phyloP scores from a whole-genome alignment of 2,797 vertebrate genomes.

The Yasuhikotakia modesta region DNA sequence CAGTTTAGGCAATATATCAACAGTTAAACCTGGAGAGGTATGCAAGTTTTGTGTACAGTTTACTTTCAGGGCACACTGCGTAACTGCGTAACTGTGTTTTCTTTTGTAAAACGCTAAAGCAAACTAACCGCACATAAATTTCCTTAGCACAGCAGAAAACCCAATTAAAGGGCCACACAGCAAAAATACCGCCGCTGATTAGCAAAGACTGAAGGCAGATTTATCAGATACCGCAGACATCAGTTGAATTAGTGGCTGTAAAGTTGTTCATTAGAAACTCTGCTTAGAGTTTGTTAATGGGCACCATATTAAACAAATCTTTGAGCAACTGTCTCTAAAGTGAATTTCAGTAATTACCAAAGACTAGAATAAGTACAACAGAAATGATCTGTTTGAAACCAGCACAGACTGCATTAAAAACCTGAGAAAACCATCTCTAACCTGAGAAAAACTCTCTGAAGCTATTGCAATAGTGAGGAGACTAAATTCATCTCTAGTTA shows the following conservation, averaged over 20 bases:
- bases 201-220: constrained; percentile 46
- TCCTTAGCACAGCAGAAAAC: constrained; percentile 24
- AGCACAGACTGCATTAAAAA: constrained; percentile 43
- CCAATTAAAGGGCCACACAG: constrained; percentile 40
- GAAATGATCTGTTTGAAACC: constrained; percentile 58
- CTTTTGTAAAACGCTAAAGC: neutral
- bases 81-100: too few relatives aligned
- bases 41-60: neutral
- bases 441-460: constrained; percentile 37
- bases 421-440: constrained; percentile 49
- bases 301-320: constrained; percentile 58
- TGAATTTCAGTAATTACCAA: constrained; percentile 58
- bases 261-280: constrained; percentile 60
- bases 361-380: constrained; percentile 58
- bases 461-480: constrained; percentile 54
- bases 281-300: constrained; percentile 58
- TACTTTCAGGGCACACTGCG: neutral
- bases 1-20: too few relatives aligned
- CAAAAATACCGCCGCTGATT: constrained; percentile 54
- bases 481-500: constrained; percentile 33
- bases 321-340: constrained; percentile 53
- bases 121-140: constrained; percentile 14
- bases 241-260: constrained; percentile 54
- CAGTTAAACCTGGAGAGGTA: too few relatives aligned
- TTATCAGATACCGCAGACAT: constrained; percentile 52